phyloP scores from a whole-genome alignment of 2,888 invertebrate genomes.

The Cheilosia soror region DNA sequence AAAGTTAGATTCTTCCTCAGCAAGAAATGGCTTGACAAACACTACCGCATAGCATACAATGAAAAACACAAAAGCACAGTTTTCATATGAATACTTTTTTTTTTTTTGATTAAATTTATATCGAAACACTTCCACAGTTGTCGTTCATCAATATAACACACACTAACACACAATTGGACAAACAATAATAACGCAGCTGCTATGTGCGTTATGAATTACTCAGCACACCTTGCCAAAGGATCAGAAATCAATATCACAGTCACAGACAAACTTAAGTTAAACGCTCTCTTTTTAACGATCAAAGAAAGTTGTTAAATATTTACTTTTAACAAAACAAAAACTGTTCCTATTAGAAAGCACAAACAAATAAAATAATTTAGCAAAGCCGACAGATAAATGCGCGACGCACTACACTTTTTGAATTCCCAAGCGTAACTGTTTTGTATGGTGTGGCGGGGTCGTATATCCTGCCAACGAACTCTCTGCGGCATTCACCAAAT shows the following conservation, averaged over 20 bases:
- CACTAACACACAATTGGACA: conserved; percentile 51
- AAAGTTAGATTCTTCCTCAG: background rate
- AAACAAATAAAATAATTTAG: background rate
- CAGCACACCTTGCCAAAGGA: conserved; percentile 16
- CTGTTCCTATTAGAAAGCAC: conserved; percentile 6
- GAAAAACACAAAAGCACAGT: conserved; percentile 12
- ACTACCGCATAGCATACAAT: conserved; percentile 19
- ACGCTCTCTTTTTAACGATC: background rate
- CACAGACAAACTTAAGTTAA: background rate
- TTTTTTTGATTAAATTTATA: conserved; percentile 60
- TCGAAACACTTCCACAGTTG: conserved; percentile 52
- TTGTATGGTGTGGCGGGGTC: conserved; percentile 60
- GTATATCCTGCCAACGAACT: conserved; percentile 71
- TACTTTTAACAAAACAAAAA: background rate
- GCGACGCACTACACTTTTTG: conserved; percentile 66
- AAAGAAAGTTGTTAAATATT: background rate
- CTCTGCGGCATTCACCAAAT: conserved; percentile 46
- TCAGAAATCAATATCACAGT: conserved; percentile 17
- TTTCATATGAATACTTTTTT: conserved; percentile 18
- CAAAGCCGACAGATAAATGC: conserved; percentile 17
- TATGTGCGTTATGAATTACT: conserved; percentile 61
- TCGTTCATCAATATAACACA: conserved; percentile 13
- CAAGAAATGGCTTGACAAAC: conserved; percentile 6
- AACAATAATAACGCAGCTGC: conserved; percentile 60
- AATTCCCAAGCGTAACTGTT: conserved; percentile 75